Base-by-base conservation (phyloP, 2,888 invertebrate species). In the Alloplasta piceator region DNA sequence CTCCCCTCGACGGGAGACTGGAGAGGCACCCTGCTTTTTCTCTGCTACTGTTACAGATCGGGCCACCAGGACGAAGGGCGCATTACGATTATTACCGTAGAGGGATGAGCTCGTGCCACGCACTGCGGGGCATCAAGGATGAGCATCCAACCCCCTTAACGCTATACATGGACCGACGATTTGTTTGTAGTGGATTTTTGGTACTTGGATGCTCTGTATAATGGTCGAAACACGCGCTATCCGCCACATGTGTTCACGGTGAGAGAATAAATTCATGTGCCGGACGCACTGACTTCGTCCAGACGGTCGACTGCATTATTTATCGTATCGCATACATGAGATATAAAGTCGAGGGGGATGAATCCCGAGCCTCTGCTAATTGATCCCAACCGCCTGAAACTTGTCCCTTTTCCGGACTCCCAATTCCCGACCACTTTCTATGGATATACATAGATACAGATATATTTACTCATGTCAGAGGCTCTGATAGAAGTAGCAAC, bases 31-130 rank as follows among this genome's bases (percentile, higher is more conserved):
- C 88, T 85, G 77, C 55, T 39, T 50, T 26, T 61, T 16, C 55
- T 36, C 48, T 14, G 43, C n/a, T 63, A 84, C 39, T 71, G 61
- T 61, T 55, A 61, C 64, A 39, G 55, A 70, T 60, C 77, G 73
- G 55, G 70, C 73, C 76, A 61, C 41, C 10, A 76, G 76, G 75
- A 64, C 79, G 87, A 87, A 89, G 89, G 90, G 90, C 90, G 90
- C 92, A 92, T 92, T 92, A 92, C 91, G 91, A 91, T 92, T 92
- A 92, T 92, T 92, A 91, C 89, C 86, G 86, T 75, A 86, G 87
- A 43, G 67, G 78, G 70, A 78, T 60, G 75, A 74, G 66, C 58
- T 71, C 55, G 70, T 75, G 79, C 75, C 74, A 63, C 60, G 64
- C 75, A 67, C 61, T 12, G 2, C 12, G 12, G 36, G 26, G 26